Evolutionary conservation across 2,113 vertebrate species (phyloP).

Genomic region (Eulacestoma nigropectus): DNA sequence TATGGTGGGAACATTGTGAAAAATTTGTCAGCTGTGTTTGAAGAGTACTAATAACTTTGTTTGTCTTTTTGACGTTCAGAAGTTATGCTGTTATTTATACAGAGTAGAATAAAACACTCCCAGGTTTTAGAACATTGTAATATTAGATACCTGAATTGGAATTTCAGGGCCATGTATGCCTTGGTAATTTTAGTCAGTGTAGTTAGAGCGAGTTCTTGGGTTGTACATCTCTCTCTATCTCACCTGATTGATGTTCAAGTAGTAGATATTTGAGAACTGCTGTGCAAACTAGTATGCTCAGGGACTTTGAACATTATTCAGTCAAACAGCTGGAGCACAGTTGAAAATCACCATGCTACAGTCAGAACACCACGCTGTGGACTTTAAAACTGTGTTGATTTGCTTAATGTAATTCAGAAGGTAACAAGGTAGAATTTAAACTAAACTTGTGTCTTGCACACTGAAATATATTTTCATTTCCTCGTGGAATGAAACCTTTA

Average conservation of each 20-base stretch:
- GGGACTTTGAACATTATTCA: neutral
- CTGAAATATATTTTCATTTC: neutral
- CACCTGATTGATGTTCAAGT: neutral
- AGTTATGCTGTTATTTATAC: neutral
- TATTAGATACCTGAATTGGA: neutral
- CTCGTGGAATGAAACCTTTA: neutral
- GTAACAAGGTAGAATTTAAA: neutral
- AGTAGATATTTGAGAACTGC: neutral
- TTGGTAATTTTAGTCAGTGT: neutral
- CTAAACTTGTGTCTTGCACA: neutral
- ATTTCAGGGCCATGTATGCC: neutral
- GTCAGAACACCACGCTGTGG: neutral
- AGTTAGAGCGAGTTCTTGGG: neutral
- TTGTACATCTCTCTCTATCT: rapidly evolving
- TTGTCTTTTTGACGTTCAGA: neutral
- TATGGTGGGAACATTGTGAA: neutral
- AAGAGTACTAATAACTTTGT: neutral
- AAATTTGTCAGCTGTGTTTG: neutral
- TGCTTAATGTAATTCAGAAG: neutral
- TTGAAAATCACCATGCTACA: neutral
- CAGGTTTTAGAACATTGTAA: neutral
- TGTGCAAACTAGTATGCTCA: neutral
- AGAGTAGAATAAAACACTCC: neutral
- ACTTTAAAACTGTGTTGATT: neutral
- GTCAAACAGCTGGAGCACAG: neutral